Conservation (phyloP, 2,888 invertebrate species). For the Scaptomyza caliginosa region DNA sequence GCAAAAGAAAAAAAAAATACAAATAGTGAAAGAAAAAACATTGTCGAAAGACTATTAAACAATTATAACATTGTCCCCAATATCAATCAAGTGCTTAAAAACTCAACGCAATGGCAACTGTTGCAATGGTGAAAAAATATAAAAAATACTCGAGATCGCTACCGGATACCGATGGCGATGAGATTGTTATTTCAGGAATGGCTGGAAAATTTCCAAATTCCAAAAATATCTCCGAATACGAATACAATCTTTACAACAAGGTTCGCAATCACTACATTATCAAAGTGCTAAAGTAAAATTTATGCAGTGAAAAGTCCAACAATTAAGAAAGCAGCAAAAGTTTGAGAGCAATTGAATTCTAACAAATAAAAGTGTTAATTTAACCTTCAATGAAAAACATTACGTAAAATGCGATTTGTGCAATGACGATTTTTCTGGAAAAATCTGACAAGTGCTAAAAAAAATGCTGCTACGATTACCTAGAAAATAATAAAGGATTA, state of each 20-base stretch:
- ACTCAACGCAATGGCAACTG: constrained; percentile 53
- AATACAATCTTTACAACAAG: constrained; percentile 87
- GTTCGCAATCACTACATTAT: constrained; percentile 67
- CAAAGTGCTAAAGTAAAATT: background rate
- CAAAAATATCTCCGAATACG: constrained; percentile 87
- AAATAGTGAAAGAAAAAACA: constrained; percentile 15
- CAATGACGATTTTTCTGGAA: background rate
- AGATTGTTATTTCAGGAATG: constrained; percentile 86
- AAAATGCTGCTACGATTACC: background rate
- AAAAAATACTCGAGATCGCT: constrained; percentile 78
- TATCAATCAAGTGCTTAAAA: constrained; percentile 18
- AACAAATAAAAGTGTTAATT: background rate
- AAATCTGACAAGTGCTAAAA: no score
- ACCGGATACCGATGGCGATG: constrained; percentile 84
- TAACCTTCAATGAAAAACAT: background rate
- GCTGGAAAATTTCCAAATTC: constrained; percentile 88
- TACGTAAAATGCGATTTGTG: background rate
- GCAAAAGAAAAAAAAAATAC: constrained; percentile 17
- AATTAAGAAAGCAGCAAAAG: background rate
- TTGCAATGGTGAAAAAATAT: constrained; percentile 50
- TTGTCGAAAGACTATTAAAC: constrained; percentile 7
- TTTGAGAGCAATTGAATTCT: background rate
- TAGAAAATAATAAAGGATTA: no score
- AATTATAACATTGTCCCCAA: constrained; percentile 2
- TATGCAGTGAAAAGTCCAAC: background rate